phyloP scores from a whole-genome alignment of 1,140 invertebrate genomes.

The Periplaneta americana region DNA sequence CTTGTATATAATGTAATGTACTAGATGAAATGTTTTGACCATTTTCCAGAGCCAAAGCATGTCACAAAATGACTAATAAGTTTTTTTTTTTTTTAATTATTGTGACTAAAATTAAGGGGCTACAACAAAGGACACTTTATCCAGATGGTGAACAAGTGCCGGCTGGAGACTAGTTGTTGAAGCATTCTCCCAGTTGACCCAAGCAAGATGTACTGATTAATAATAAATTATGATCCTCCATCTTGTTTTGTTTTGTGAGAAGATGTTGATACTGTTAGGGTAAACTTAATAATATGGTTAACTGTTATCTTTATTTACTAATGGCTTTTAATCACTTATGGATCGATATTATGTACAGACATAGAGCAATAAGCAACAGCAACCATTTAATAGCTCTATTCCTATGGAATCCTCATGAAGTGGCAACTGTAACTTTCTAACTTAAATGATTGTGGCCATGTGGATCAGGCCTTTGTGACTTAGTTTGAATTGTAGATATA shows the following conservation, averaged over 20 bases:
- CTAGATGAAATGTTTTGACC: background rate
- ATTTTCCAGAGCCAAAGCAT: background rate
- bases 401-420: background rate
- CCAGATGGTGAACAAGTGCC: too few relatives aligned
- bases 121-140: background rate
- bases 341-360: background rate
- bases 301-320: background rate
- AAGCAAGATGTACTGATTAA: background rate
- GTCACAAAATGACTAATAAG: background rate
- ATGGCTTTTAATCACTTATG: background rate
- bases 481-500: conserved; percentile 3
- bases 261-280: background rate
- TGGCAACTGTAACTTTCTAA: background rate
- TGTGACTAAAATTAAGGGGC: background rate
- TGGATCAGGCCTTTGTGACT: background rate
- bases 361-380: background rate
- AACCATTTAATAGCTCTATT: background rate
- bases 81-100: background rate
- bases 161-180: background rate
- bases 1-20: background rate
- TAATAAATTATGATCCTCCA: background rate
- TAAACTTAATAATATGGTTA: background rate
- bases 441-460: background rate
- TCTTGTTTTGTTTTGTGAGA: background rate
- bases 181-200: background rate